Evolutionary conservation across 2,797 vertebrate species (phyloP), one percentile per base, ranked within the genome.

Genomic region (Phrynocephalus forsythii): DNA sequence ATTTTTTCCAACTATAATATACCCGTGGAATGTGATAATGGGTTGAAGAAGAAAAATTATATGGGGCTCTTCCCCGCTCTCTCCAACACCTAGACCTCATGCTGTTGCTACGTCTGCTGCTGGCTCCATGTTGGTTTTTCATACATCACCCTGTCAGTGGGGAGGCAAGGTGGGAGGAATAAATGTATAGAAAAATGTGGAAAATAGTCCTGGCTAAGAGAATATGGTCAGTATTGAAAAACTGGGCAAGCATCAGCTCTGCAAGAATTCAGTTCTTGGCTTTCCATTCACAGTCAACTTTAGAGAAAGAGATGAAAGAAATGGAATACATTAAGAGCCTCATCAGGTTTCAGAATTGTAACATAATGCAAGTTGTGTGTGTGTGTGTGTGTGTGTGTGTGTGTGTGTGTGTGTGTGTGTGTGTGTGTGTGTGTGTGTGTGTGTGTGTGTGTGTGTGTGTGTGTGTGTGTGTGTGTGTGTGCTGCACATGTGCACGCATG

Each of bases 21-120:
- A 94, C 93, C 22, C 90, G 20, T 5, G 86, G 85, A 83, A 89
- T 86, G 80, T 91, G 90, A 89, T 94, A 93, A 44, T 90, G 67
- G 94, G 94, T 92, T 85, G 92, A 92, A 95, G 90, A 90, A 79
- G 88, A 93, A 92, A 92, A 94, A 94, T 95, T 94, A 88, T 84
- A 69, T 91, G 91, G 87, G 82, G 75, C 44, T 52, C 89, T 92
- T 91, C 88, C n/a, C 22, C 20, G 52, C 60, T 84, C 48, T 56
- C 50, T 26, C 80, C 83, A 91, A 72, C 95, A 96, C 94, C 91
- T 95, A 94, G 90, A 95, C 72, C 89, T 95, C 87, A 87, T 90
- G 92, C 91, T 94, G 93, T 87, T 93, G 60, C 91, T 92, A 72
- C 83, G 86, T 89, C 90, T 94, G 92, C 85, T 93, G 22, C 88